Conservation (phyloP, 2,113 vertebrate species). For the Opisthocomus hoazin region DNA sequence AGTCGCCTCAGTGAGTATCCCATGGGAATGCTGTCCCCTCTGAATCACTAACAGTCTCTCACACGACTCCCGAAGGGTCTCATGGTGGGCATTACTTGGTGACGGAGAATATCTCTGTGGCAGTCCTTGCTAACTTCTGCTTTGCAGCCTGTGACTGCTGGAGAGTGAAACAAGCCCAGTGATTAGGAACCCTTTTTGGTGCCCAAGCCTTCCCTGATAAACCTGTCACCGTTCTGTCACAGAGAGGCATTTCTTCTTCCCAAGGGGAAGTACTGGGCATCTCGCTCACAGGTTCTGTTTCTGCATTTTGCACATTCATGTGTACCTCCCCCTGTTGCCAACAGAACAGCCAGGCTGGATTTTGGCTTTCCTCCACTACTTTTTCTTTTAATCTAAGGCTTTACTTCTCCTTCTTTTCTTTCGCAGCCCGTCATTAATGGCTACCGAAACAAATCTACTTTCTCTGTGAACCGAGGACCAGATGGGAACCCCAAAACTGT, state of each 20-base stretch:
- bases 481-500: slow-evolving; percentile 86
- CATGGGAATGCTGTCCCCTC: background rate
- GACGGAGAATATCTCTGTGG: background rate
- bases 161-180: background rate
- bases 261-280: background rate
- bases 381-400: background rate
- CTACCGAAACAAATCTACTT: slow-evolving; percentile 87
- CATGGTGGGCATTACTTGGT: background rate
- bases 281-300: background rate
- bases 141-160: background rate
- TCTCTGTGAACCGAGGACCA: slow-evolving; percentile 81
- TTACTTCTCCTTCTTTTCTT: background rate
- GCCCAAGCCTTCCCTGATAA: background rate
- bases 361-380: background rate
- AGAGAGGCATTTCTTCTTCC: background rate
- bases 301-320: background rate
- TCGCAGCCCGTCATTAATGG: slow-evolving; percentile 68
- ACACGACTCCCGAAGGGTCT: background rate
- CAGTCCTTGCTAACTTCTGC: background rate
- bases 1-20: slow-evolving; percentile 70
- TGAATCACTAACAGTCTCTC: background rate
- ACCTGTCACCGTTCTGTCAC: background rate
- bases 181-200: background rate
- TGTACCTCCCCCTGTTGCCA: background rate
- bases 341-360: background rate